Evolutionary conservation across 1,140 invertebrate species (phyloP).

Genomic region (Augochlora pura): DNA sequence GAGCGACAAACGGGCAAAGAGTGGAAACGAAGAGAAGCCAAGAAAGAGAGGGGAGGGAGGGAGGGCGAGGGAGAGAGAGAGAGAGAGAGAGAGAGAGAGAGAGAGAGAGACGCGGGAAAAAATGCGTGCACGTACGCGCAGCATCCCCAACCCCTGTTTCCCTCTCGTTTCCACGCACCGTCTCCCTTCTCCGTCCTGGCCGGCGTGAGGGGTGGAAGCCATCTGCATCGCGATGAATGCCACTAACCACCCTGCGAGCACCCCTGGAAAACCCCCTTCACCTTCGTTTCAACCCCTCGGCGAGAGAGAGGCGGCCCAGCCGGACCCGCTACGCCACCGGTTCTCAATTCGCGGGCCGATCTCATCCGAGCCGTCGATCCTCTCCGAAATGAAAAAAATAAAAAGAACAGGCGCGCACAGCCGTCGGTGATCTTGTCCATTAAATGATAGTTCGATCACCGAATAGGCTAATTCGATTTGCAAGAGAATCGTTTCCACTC

Average conservation of each 20-base stretch:
- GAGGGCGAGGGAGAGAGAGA: background rate
- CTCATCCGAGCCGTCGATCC: constrained; percentile 2
- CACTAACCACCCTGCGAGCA: constrained; percentile 65
- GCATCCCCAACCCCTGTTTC: constrained; percentile 40
- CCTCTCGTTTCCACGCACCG: constrained; percentile 2
- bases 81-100: constrained; percentile 35
- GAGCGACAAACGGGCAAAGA: constrained; percentile 7
- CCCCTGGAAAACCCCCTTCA: constrained; percentile 61
- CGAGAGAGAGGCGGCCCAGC: constrained; percentile 66
- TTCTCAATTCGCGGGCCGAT: constrained; percentile 69
- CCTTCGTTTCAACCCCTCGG: constrained; percentile 74
- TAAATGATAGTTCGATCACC: too few relatives aligned
- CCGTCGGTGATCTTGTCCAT: too few relatives aligned
- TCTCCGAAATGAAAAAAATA: background rate
- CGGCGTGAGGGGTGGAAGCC: constrained; percentile 74
- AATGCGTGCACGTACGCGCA: constrained; percentile 47
- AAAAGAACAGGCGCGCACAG: too few relatives aligned
- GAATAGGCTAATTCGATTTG: too few relatives aligned
- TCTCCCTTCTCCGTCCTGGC: constrained; percentile 48
- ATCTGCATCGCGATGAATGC: constrained; percentile 80
- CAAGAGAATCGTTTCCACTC: too few relatives aligned
- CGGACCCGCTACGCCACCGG: constrained; percentile 70
- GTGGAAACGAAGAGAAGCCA: constrained; percentile 7
- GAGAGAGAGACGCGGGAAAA: constrained; percentile 56
- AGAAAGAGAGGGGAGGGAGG: background rate